Evolutionary conservation across 2,888 invertebrate genomes (phyloP).

Genomic region (Noctua janthina): DNA sequence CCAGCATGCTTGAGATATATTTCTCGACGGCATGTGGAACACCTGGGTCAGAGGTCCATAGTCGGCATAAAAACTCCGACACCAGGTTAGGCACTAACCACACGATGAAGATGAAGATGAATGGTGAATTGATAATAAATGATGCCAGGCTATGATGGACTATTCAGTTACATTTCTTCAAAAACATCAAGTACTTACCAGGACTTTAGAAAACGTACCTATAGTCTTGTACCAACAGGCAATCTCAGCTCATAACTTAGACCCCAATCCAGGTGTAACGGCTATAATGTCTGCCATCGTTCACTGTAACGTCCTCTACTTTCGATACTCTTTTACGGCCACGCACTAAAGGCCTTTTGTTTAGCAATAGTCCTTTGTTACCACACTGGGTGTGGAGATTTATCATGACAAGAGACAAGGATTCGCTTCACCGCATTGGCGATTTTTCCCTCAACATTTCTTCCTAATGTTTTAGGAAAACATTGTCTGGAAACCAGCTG

Average conservation of each 20-base stretch:
- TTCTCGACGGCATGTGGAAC: too few relatives aligned
- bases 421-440: neutral
- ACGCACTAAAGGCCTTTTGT: slow-evolving; percentile 22
- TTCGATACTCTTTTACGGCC: slow-evolving; percentile 56
- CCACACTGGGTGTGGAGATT: neutral
- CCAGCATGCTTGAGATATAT: too few relatives aligned
- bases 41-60: too few relatives aligned
- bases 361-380: neutral
- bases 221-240: neutral
- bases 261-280: slow-evolving; percentile 38
- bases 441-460: neutral
- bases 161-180: neutral
- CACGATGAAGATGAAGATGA: too few relatives aligned
- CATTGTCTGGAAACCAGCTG: neutral
- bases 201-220: neutral
- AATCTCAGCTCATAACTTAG: slow-evolving; percentile 12
- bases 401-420: neutral
- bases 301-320: slow-evolving; percentile 57
- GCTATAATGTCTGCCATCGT: slow-evolving; percentile 45
- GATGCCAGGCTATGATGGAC: neutral
- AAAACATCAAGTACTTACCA: neutral
- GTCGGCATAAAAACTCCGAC: too few relatives aligned
- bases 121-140: too few relatives aligned
- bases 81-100: too few relatives aligned
- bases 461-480: neutral